Evolutionary conservation across 2,113 vertebrate genomes (phyloP).

Genomic region (Zosterops pallidus): DNA sequence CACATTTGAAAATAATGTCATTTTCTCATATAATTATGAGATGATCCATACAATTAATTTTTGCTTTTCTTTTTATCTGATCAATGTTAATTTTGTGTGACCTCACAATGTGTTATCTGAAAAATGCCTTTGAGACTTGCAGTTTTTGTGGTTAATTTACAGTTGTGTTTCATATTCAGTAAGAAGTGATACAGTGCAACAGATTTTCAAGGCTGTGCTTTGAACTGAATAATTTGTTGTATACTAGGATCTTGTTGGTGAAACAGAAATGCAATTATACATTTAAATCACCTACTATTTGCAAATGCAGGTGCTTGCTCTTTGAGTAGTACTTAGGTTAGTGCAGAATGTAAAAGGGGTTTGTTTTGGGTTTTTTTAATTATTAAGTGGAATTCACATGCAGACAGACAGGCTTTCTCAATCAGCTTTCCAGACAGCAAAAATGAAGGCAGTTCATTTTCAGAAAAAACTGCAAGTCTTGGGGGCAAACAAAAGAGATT

Average conservation of each 20-base stretch:
- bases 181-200: background rate
- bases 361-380: background rate
- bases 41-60: slow-evolving; percentile 25
- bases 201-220: background rate
- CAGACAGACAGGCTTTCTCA: background rate
- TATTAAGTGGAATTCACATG: background rate
- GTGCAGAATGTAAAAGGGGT: background rate
- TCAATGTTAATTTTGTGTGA: slow-evolving; percentile 40
- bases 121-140: background rate
- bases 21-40: slow-evolving; percentile 28
- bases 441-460: background rate
- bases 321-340: background rate
- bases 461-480: background rate
- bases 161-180: background rate
- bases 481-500: background rate
- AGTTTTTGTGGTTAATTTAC: background rate
- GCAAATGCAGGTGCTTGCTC: background rate
- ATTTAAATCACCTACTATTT: background rate
- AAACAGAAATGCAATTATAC: background rate
- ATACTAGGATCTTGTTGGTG: background rate
- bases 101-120: background rate
- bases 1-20: background rate
- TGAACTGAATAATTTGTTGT: background rate
- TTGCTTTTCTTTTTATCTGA: slow-evolving; percentile 50
- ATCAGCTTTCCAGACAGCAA: background rate